phyloP scores from a whole-genome alignment of 2,797 vertebrate genomes.

The Calcarius lapponicus region DNA sequence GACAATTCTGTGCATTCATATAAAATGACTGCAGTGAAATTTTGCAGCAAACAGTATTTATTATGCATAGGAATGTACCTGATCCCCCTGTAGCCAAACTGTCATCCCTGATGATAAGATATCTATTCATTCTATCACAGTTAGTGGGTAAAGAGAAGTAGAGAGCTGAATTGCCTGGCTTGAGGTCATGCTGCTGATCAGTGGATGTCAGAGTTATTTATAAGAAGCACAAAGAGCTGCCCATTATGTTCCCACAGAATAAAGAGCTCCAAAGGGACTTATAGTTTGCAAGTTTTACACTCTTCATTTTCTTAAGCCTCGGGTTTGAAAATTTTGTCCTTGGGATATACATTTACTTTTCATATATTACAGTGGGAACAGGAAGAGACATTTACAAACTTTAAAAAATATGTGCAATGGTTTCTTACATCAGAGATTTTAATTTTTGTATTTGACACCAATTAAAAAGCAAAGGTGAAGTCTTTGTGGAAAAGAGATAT shows the following conservation, averaged over 20 bases:
- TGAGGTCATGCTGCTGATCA: constrained; percentile 20
- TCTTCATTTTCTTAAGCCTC: not conserved
- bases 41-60: constrained; percentile 9
- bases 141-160: constrained; percentile 1
- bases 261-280: constrained; percentile 23
- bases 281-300: not conserved
- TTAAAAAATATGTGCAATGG: not conserved
- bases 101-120: not conserved
- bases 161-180: constrained; percentile 6
- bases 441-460: constrained; percentile 29
- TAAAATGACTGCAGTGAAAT: not conserved
- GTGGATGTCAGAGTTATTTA: not conserved
- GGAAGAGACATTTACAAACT: constrained; percentile 3
- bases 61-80: not conserved
- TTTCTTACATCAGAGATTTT: not conserved
- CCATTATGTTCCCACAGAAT: not conserved
- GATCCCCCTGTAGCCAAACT: not conserved
- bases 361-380: not conserved
- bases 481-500: not conserved
- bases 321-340: constrained; percentile 34
- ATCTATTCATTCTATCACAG: not conserved
- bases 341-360: not conserved
- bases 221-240: constrained; percentile 25
- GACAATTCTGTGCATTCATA: not conserved
- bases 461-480: constrained; percentile 33